phyloP scores from a whole-genome alignment of 1,140 invertebrate genomes.

The Dinoponera quadriceps region DNA sequence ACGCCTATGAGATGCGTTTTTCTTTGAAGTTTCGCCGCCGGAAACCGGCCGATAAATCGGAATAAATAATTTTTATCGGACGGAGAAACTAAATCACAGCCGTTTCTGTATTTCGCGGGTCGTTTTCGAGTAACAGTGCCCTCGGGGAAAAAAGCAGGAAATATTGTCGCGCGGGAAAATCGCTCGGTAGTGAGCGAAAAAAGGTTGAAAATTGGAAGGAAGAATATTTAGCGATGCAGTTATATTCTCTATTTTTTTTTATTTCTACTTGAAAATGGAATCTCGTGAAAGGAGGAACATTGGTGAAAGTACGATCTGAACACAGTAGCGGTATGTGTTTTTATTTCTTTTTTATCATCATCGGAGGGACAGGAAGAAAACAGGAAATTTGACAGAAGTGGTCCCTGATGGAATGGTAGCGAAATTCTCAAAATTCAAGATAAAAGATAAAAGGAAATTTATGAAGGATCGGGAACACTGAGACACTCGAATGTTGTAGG shows the following conservation, averaged over 20 bases:
- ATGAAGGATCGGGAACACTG: too few relatives aligned
- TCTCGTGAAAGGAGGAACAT: not conserved
- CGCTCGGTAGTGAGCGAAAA: not conserved
- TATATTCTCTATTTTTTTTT: not conserved
- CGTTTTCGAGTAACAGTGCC: conserved; percentile 20
- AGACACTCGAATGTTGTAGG: too few relatives aligned
- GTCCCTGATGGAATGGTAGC: conserved; percentile 3
- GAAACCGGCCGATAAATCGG: conserved; percentile 32
- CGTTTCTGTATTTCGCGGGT: not conserved
- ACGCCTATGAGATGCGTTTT: not conserved
- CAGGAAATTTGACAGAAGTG: not conserved
- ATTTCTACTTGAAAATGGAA: not conserved
- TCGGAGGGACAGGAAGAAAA: conserved; percentile 8
- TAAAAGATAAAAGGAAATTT: too few relatives aligned
- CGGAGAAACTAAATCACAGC: not conserved
- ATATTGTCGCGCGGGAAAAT: not conserved
- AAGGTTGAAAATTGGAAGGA: not conserved
- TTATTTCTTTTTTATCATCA: conserved; percentile 18
- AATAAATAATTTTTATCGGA: conserved; percentile 58
- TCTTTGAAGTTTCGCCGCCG: conserved; percentile 24
- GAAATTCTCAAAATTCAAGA: not conserved
- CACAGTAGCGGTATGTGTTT: not conserved
- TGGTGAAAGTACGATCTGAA: conserved; percentile 12
- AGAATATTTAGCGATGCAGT: too few relatives aligned
- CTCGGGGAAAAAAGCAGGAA: not conserved